Percentiles rank a stretch among this genome's conserved stretches.
These are phyloP conservation scores for Rattus rattus DNA, from an alignment of 2,113 vertebrate genomes.

Conservation along the genomic window DNA sequence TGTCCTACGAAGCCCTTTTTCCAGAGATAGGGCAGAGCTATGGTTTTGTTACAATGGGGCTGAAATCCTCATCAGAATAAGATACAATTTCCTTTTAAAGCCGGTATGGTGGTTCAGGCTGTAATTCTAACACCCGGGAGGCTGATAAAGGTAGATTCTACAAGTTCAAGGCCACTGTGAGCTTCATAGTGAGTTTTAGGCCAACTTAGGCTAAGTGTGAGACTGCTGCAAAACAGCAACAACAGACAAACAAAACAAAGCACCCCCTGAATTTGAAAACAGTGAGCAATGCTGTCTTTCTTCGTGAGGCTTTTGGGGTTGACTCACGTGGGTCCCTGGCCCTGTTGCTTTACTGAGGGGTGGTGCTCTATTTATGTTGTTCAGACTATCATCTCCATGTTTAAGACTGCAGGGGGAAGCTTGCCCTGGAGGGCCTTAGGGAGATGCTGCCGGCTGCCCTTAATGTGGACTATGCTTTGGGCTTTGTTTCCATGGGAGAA, in stretches of 20 bases:
- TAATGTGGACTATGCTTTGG: background rate
- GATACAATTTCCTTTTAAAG: fast-evolving
- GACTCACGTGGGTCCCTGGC: fast-evolving
- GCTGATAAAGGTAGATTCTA: background rate
- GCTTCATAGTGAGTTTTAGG: background rate
- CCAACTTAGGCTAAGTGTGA: background rate
- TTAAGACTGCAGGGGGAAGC: background rate
- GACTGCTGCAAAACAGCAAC: background rate
- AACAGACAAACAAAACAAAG: background rate
- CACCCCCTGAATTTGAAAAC: background rate
- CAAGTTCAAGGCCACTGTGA: background rate
- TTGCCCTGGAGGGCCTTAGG: no score
- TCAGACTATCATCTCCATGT: background rate
- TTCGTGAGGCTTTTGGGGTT: background rate
- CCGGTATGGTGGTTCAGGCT: background rate
- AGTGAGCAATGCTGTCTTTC: background rate
- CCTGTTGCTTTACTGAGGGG: background rate
- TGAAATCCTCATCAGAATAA: background rate
- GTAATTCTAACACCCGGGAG: background rate
- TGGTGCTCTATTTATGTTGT: no score
- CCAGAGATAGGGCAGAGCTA: background rate
- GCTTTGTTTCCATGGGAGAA: background rate
- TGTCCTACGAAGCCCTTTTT: background rate
- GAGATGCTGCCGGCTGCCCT: background rate
- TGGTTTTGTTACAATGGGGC: background rate